phyloP scores from a whole-genome alignment of 2,113 vertebrate species.

The Hyla sarda region DNA sequence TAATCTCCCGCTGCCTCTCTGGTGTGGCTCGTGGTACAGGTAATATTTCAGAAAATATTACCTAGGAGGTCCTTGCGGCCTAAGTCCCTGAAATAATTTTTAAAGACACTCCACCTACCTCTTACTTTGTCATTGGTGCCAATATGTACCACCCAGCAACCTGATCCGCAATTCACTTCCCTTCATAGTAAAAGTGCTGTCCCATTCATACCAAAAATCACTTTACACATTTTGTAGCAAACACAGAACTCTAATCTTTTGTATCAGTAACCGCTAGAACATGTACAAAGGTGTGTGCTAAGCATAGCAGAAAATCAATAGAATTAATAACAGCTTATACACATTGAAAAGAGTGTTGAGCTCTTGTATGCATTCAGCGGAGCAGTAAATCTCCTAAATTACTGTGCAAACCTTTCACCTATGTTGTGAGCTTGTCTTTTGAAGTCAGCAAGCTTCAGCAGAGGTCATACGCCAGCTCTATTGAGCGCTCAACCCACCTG shows the following conservation, averaged over 20 bases:
- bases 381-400: conserved; percentile 4
- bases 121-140: too few species aligned
- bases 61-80: too few species aligned
- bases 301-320: conserved; percentile 22
- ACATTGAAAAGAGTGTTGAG: conserved; percentile 3
- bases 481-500: neutral
- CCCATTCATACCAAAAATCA: neutral
- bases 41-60: too few species aligned
- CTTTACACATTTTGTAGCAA: neutral
- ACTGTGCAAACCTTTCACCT: conserved; percentile 26
- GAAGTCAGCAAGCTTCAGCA: neutral
- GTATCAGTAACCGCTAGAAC: neutral
- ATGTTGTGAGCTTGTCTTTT: neutral
- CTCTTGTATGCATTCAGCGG: neutral
- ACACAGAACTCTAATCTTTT: neutral
- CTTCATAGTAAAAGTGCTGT: neutral
- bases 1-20: too few species aligned
- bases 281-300: conserved; percentile 9
- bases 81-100: too few species aligned
- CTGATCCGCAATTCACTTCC: too few species aligned
- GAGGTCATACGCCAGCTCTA: neutral
- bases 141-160: too few species aligned
- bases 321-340: neutral
- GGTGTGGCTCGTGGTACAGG: too few species aligned
- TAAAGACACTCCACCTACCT: too few species aligned